These are phyloP conservation scores for Trachythela sp. DNA, from an alignment of 64 coral and sea anemone genomes.

Conservation along the genomic window DNA sequence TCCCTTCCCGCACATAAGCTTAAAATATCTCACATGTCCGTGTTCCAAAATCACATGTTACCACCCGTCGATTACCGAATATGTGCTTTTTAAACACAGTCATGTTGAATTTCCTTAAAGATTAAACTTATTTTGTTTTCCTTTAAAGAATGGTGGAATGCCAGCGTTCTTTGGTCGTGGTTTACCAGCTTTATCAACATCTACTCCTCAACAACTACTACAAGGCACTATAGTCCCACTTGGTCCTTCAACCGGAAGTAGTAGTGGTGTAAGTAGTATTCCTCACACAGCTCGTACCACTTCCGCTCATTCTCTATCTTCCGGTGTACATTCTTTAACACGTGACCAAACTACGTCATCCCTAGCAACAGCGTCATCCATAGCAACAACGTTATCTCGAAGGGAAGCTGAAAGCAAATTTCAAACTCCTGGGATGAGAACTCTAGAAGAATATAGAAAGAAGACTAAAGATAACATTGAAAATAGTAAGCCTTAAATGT, in stretches of 20 bases:
- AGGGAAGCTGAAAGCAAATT: background rate
- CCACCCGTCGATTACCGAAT: no score
- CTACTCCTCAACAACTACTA: slow-evolving; percentile 59
- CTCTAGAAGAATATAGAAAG: background rate
- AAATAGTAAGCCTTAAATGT: background rate
- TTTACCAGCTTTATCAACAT: slow-evolving; percentile 62
- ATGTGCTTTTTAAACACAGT: background rate
- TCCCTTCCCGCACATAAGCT: no score
- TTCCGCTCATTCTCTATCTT: slow-evolving; percentile 53
- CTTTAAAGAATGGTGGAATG: background rate
- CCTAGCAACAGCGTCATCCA: background rate
- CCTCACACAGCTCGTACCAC: slow-evolving; percentile 32
- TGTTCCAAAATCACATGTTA: background rate
- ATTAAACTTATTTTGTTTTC: background rate
- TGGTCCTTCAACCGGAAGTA: slow-evolving; percentile 64
- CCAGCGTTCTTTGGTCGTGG: slow-evolving; percentile 66
- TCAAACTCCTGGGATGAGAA: background rate
- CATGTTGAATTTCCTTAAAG: background rate
- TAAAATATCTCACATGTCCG: background rate
- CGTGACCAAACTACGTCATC: background rate
- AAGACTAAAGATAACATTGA: background rate
- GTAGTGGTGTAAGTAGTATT: slow-evolving; percentile 80
- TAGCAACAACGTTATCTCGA: background rate
- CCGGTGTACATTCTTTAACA: slow-evolving; percentile 44
- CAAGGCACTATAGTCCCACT: slow-evolving; percentile 23